Evolutionary conservation across 2,113 vertebrate genomes (phyloP), one percentile per base, ranked within the genome.

Genomic region (Camelus dromedarius): DNA sequence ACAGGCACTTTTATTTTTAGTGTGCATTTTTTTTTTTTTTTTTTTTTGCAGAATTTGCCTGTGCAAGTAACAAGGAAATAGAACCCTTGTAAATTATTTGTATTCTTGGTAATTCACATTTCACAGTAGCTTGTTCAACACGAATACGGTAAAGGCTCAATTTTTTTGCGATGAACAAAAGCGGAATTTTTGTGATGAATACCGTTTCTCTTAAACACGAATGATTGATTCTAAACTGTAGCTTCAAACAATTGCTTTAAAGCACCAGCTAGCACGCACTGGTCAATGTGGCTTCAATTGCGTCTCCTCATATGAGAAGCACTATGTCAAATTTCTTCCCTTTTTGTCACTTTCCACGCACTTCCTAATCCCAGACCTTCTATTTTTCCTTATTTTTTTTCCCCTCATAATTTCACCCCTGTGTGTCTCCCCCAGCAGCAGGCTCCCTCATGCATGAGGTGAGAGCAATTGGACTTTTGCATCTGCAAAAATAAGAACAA

Each of bases 91-190:
- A 69, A 89, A 73, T 89, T 35, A 75, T 83, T 83, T 35, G 64
- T 84, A 75, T 84, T 88, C 69, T 96, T 52, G 89, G 35, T 84
- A 92, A 46, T 66, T 94, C 60, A 92, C 67, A 91, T 69, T 95
- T 86, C 32, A 14, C 82, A 91, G 50, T 82, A 76, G 58, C 42
- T 81, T 75, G 7, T 83, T 91, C 77, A 79, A 84, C 56, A 79
- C 48, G 72, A 79, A 86, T 76, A 84, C 26, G 19, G 54, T 87
- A 93, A 85, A 91, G 77, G 54, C 32, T 60, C 54, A 94, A 72
- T 96, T 93, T 82, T 73, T 94, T 82, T 94, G 76, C 86, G 48
- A 72, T n/a, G 70, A 91, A 88, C 48, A 50, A 92, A 91, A 32
- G 77, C 38, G n/a, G 70, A 72, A 69, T 16, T 84, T 93, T 70